Conservation (phyloP, 1,140 invertebrate species). For the Holotrichia oblita region DNA sequence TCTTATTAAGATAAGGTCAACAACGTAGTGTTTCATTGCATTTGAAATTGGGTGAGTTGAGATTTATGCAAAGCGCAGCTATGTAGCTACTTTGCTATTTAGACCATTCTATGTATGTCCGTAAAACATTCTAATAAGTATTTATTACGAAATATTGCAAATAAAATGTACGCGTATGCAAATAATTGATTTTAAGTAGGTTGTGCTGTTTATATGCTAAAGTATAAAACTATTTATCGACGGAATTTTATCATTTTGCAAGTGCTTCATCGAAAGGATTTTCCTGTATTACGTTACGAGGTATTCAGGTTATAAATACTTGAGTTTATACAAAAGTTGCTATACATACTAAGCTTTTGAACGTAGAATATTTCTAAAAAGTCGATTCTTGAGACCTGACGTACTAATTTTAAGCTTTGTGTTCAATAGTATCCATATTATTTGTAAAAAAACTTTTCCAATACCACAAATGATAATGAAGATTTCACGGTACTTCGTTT, state of each 20-base stretch:
- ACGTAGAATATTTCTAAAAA: too few species aligned
- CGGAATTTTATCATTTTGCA: neutral
- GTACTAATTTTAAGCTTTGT: too few species aligned
- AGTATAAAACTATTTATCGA: neutral
- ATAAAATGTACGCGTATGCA: constrained; percentile 8
- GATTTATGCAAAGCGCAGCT: neutral
- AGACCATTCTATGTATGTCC: neutral
- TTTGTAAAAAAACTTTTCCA: too few species aligned
- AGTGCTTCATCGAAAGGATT: neutral
- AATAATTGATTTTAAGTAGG: neutral
- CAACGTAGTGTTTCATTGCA: neutral
- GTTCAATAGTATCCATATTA: too few species aligned
- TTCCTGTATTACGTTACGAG: neutral
- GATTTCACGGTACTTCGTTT: too few species aligned
- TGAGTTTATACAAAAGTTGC: too few species aligned
- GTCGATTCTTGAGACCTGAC: too few species aligned
- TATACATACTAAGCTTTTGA: too few species aligned
- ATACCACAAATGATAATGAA: too few species aligned
- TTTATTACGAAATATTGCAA: constrained; percentile 1
- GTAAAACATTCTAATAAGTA: neutral
- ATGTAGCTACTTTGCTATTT: neutral
- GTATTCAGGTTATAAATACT: too few species aligned
- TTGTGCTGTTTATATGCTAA: neutral
- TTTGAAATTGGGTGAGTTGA: constrained; percentile 23
- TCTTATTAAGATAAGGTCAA: constrained; percentile 23